Percentiles rank a stretch among this genome's conserved stretches.
Evolutionary conservation across 2,797 vertebrate genomes (phyloP).

Genomic region (Intellagama lesueurii): DNA sequence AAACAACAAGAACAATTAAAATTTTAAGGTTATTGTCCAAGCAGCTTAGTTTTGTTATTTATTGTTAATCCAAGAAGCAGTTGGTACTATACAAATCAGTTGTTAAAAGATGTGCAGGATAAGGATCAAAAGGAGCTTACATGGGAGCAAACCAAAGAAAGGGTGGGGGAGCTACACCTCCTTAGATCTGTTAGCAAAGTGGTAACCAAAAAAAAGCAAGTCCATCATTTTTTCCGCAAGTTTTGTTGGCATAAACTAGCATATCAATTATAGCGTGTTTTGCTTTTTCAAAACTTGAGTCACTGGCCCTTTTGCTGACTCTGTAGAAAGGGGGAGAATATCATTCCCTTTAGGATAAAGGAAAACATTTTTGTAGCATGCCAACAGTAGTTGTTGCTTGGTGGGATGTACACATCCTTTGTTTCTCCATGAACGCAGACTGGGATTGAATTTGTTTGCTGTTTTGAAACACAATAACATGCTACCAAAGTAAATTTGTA

Average conservation of each 20-base stretch:
- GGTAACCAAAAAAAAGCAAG: neutral
- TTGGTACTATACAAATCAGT: constrained; percentile 33
- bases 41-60: constrained; percentile 43
- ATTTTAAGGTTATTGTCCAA: constrained; percentile 46
- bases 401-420: neutral
- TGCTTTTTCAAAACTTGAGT: constrained; percentile 17
- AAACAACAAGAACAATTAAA: too few species aligned
- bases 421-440: constrained; percentile 9
- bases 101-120: constrained; percentile 31
- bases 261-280: constrained; percentile 33
- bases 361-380: neutral
- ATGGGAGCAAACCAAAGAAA: constrained; percentile 20
- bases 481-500: neutral
- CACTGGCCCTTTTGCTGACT: neutral
- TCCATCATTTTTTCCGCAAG: constrained; percentile 13
- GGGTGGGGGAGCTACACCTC: neutral
- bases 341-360: neutral
- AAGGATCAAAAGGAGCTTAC: constrained; percentile 33
- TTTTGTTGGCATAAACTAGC: constrained; percentile 34
- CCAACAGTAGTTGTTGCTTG: neutral
- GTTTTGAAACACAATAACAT: neutral
- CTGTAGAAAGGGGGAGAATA: neutral
- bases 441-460: neutral
- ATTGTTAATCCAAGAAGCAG: constrained; percentile 51
- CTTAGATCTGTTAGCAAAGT: constrained; percentile 38